These are phyloP conservation scores for Uromys caudimaculatus DNA, from an alignment of 2,797 vertebrate genomes.

Conservation along the genomic window DNA sequence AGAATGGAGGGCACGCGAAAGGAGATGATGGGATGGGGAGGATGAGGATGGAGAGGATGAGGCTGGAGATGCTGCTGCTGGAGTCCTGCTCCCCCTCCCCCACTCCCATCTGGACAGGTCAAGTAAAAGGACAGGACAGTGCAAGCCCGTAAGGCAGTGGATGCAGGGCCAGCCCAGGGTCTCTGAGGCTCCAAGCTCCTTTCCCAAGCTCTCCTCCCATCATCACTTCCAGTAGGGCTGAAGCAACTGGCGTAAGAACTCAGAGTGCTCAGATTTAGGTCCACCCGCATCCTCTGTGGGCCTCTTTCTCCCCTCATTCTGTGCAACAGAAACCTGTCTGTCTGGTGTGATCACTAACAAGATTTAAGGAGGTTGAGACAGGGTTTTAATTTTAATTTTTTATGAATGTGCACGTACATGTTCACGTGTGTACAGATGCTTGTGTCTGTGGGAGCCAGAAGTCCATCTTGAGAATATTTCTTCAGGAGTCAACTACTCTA, in stretches of 20 bases:
- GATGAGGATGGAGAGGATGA: not conserved
- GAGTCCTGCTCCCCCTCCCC: fast-evolving
- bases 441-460: not conserved
- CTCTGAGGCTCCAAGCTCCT: not conserved
- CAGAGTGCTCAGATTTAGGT: not conserved
- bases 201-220: too few species aligned
- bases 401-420: not conserved
- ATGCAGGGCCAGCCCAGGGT: not conserved
- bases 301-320: not conserved
- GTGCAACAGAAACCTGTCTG: not conserved
- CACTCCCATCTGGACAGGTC: not conserved
- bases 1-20: not conserved
- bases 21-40: not conserved
- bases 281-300: too few species aligned
- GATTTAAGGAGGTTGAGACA: not conserved
- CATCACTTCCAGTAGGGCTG: not conserved
- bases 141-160: not conserved
- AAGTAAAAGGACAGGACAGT: too few species aligned
- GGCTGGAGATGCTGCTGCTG: fast-evolving
- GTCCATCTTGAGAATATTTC: not conserved
- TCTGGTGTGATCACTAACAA: not conserved
- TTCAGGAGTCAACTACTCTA: not conserved
- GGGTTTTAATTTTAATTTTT: not conserved
- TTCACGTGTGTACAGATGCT: not conserved
- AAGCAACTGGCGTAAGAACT: not conserved